Base-by-base conservation (phyloP, 2,888 invertebrate species). In the Tinea trinotella region DNA sequence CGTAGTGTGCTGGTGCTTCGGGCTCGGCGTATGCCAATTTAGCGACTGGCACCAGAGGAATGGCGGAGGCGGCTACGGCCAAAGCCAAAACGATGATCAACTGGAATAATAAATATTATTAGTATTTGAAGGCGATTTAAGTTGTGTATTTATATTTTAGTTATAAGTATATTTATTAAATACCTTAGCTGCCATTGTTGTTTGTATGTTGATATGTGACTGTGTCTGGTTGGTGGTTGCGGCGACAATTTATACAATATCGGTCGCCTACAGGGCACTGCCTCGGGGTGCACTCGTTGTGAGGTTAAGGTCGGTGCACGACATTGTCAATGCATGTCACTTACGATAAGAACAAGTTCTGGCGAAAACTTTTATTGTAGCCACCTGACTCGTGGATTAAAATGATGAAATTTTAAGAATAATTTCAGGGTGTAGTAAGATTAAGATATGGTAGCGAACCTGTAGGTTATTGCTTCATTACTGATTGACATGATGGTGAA, bases 131-230 rank as follows among this genome's bases (percentile, higher is more conserved):
- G n/a, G 35, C 35, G n/a, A 35, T 4, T 7, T 35, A 35, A 22
- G 4, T 35, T n/a, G 4, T 35, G 12, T 7, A 35, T 7, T 35
- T 3, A 35, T 9, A 24, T 12, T 35, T n/a, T n/a, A 35, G 4
- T n/a, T 35, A 7, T 12, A 15, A 40, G 13, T 40, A 40, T 7
- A 13, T 13, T 30, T 4, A 7, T 30, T 30, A 30, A 7, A 40
- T 53, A 73, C 80, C 75, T 81, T 80, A 65, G 78, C 74, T 63
- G 72, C 77, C 80, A 81, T 81, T 76, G 73, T 80, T 18, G 17
- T 19, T 46, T 46, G 46, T 46, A 46, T 46, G 19, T 46, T 10
- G 19, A 17, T 6, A n/a, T 46, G 19, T 3, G 19, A 46, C 46
- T 46, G 19, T 46, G 46, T n/a, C 13, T 15, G 40, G 7, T 15